Percentiles rank a stretch among this genome's conserved stretches.
Evolutionary conservation across 2,888 invertebrate genomes (phyloP).

Genomic region (Crossocerus cetratus): DNA sequence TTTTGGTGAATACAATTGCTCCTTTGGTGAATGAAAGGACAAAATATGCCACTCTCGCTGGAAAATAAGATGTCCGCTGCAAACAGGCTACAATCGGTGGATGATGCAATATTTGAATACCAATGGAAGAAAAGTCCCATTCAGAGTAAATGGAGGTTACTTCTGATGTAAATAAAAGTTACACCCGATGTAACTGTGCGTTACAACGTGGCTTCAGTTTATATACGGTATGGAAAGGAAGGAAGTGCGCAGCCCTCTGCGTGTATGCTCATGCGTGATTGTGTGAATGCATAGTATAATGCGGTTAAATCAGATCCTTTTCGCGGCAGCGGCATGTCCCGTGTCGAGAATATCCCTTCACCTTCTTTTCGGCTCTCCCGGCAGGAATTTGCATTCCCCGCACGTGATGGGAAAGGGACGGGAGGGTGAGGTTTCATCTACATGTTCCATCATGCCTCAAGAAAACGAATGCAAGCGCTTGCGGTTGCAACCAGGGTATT

Average conservation of each 20-base stretch:
- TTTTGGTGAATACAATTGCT: too few species aligned
- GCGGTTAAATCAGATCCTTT: constrained; percentile 39
- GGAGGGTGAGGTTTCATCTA: constrained; percentile 40
- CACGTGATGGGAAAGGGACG: neutral
- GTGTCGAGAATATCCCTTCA: constrained; percentile 41
- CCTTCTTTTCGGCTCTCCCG: constrained; percentile 6
- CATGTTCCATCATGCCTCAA: constrained; percentile 42
- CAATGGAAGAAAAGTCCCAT: neutral
- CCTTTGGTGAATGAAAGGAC: too few species aligned
- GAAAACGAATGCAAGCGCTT: constrained; percentile 33
- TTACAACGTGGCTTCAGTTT: too few species aligned
- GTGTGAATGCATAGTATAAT: constrained; percentile 13
- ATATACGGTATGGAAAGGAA: too few species aligned
- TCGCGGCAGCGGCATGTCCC: constrained; percentile 47
- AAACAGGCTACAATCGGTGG: too few species aligned
- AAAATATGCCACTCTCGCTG: too few species aligned
- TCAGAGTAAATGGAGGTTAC: too few species aligned
- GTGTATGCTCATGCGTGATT: neutral
- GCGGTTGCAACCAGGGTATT: constrained; percentile 4
- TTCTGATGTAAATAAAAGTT: too few species aligned
- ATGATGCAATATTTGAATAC: neutral
- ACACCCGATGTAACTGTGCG: too few species aligned
- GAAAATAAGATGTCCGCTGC: too few species aligned
- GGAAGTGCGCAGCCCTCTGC: too few species aligned
- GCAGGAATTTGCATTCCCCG: constrained; percentile 39